phyloP scores from a whole-genome alignment of 2,797 vertebrate genomes.

The Arctocebus calabarensis region DNA sequence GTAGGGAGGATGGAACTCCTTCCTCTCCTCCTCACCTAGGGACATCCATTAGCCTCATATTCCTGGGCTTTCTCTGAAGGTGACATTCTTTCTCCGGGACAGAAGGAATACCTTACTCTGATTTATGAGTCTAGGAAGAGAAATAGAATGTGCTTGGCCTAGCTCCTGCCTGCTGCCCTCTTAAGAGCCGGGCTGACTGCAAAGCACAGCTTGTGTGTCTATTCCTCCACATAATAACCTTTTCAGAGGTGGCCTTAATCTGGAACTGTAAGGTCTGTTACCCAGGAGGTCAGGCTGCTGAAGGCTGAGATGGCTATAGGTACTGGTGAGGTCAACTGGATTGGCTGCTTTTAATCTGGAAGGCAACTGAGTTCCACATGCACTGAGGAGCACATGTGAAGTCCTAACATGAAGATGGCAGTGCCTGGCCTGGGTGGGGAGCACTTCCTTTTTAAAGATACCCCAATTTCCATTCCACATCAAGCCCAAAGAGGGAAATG shows the following conservation, averaged over 20 bases:
- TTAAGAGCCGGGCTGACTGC: not conserved
- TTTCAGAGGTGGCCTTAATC: not conserved
- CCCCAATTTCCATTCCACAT: not conserved
- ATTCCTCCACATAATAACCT: not conserved
- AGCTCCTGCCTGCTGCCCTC: not conserved
- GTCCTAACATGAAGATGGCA: not conserved
- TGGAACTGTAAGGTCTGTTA: no score
- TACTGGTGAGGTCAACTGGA: not conserved
- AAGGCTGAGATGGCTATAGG: not conserved
- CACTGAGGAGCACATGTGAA: not conserved
- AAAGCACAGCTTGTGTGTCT: not conserved
- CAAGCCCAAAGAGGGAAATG: not conserved
- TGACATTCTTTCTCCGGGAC: not conserved
- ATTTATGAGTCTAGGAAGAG: not conserved
- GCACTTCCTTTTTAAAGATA: not conserved
- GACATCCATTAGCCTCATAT: not conserved
- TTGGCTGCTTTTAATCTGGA: not conserved
- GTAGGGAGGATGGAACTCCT: not conserved
- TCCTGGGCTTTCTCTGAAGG: not conserved
- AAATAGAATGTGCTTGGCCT: not conserved
- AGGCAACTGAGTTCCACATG: not conserved
- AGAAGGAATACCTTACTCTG: not conserved
- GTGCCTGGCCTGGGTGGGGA: not conserved
- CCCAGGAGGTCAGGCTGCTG: not conserved
- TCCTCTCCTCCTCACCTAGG: not conserved